Evolutionary conservation across 1,140 invertebrate genomes (phyloP), one percentile per base, ranked within the genome.

Genomic region (Oncopeltus fasciatus): DNA sequence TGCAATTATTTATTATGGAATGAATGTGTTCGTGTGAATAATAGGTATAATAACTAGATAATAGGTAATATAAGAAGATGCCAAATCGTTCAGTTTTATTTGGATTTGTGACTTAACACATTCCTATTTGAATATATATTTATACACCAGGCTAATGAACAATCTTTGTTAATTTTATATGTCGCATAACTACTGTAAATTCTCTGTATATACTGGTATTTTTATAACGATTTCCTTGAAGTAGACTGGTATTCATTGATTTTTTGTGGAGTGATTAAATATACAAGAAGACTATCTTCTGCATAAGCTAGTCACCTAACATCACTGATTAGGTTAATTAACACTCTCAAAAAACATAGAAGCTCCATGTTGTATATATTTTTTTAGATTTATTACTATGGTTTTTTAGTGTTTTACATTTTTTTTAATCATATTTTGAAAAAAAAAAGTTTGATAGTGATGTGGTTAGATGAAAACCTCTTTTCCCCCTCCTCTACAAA

Each of bases 161-260:
- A 60, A 60, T 60, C 59, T 60, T 60, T 60, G 59, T 60, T 60
- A 60, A 51, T 60, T 60, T 60, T 60, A 47, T 60, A 57, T 38
- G 28, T 57, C 56, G 29, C 31, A 3, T 29, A 31, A 57, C 26
- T 29, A 60, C 59, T 60, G 59, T 60, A 60, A 60, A 60, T 60
- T 60, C 59, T 49, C 59, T 60, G 59, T 60, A 60, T 20, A 60
- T 60, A 60, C 59, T 60, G 59, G 59, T 60, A 60, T 60, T 60
- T 60, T 60, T 60, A 28, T 60, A 60, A 20, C 24, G 26, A 53
- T 53, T 53, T 53, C 24, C 49, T 24, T 26, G 18, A 53, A 53
- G 49, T 53, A 53, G 49, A 53, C 49, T 53, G 49, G 49, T 53
- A 24, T 53, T 53, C 49, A 14, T 24, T 24, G 20, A 24, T 53